Base-by-base conservation (phyloP, 2,113 vertebrate genomes). In the Plectropomus leopardus region DNA sequence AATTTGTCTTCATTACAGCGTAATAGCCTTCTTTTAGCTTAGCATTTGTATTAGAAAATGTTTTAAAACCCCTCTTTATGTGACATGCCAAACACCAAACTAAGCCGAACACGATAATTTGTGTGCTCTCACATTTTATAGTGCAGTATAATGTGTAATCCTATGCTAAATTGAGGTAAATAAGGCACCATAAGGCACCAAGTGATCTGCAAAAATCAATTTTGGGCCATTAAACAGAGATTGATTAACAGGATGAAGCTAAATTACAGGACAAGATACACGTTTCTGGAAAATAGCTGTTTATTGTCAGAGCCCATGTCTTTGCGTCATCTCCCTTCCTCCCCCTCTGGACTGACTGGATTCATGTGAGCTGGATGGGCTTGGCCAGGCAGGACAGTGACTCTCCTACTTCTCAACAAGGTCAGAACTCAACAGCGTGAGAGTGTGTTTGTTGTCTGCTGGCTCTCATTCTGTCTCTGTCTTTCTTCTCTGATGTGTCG, bases 401-500 rank as follows among this genome's bases (percentile, higher is more conserved):
- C 78, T 66, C 77, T 57, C 44, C 67, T 32, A 32, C 53, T 53
- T 34, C 75, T 74, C 60, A 59, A 48, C 32, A 72, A 78, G 78
- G 79, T 84, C 89, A 77, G 63, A 68, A 63, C 65, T 75, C 42
- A 5, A 48, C 28, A 24, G 68, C 50, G 75, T 28, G 44, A 57
- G 82, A 70, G 53, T 63, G 77, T 72, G 65, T 82, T 90, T 84
- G 78, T 82, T 89, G 76, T 88, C 78, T 80, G 60, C 78, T 72
- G 66, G 57, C 78, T 80, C 75, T 65, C 82, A 71, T 69, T 81
- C 68, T 70, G 74, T 72, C 79, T 17, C 76, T 78, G 73, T 61
- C 76, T 78, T 71, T 77, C 59, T 86, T 84, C 80, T 92, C 82
- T 57, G 77, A 88, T 89, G 87, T 85, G 86, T 93, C 89, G 81